A percentile compares a stretch with the other conserved stretches of the same genome.
These are phyloP conservation scores for Aldabrachelys gigantea DNA, from an alignment of 2,113 vertebrate species.

Conservation along the genomic window DNA sequence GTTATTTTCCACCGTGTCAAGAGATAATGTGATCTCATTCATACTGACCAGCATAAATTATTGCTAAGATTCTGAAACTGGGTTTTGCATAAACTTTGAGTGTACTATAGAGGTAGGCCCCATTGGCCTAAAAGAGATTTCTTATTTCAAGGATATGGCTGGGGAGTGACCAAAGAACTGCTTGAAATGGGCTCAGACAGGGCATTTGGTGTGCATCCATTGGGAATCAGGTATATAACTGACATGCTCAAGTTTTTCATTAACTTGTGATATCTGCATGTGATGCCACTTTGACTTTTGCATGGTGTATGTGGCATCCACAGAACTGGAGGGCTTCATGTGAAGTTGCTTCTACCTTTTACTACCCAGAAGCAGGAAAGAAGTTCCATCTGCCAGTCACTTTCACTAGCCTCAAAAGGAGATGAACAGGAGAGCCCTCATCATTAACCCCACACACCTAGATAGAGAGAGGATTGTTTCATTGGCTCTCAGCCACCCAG, in stretches of 20 bases:
- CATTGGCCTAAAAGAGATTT: not conserved
- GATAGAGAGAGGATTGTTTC: not conserved
- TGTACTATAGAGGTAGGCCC: fast-evolving
- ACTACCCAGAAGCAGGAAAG: not conserved
- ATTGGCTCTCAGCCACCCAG: not conserved
- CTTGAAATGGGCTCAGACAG: fast-evolving
- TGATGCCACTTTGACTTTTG: fast-evolving
- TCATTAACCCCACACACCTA: not conserved
- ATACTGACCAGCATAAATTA: constrained; percentile 5
- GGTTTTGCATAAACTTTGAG: not conserved
- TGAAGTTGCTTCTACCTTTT: fast-evolving
- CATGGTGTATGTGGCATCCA: fast-evolving
- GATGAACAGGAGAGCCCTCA: not conserved
- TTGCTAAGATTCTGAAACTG: not conserved
- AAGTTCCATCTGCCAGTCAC: not conserved
- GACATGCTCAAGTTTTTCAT: not conserved
- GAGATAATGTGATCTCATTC: not conserved
- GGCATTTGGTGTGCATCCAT: not conserved
- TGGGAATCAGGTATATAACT: not conserved
- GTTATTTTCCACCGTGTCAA: not conserved
- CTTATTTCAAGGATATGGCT: not conserved
- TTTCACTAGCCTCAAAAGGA: not conserved
- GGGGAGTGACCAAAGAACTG: not conserved
- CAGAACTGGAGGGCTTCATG: not conserved
- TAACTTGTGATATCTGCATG: not conserved